These are phyloP conservation scores for Scrobipalpa atriplicella DNA, from an alignment of 2,888 invertebrate species.

Conservation along the genomic window DNA sequence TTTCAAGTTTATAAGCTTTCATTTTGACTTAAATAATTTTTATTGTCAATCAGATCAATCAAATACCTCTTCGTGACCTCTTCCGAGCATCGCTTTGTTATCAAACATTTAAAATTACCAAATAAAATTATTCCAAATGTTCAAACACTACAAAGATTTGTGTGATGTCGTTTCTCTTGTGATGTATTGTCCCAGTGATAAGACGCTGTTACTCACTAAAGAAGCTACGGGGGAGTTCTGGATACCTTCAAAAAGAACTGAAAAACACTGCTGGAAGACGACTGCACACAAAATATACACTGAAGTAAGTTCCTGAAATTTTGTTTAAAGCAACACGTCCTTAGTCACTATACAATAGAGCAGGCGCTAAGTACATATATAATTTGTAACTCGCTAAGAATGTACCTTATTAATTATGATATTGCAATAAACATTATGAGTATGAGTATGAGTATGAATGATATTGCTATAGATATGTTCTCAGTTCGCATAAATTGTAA, in stretches of 20 bases:
- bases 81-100: too few species aligned
- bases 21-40: too few species aligned
- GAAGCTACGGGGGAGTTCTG: slow-evolving; percentile 65
- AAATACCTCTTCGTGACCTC: too few species aligned
- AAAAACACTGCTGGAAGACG: slow-evolving; percentile 66
- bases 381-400: too few species aligned
- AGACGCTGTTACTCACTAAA: slow-evolving; percentile 57
- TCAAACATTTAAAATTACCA: neutral
- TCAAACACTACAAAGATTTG: slow-evolving; percentile 63
- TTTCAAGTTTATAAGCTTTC: too few species aligned
- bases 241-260: slow-evolving; percentile 64
- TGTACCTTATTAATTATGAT: too few species aligned
- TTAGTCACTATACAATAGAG: neutral
- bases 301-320: slow-evolving; percentile 48
- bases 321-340: neutral
- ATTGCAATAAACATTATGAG: too few species aligned
- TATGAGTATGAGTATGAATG: too few species aligned
- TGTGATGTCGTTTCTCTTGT: slow-evolving; percentile 67
- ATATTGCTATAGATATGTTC: too few species aligned
- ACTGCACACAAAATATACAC: slow-evolving; percentile 63
- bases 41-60: too few species aligned
- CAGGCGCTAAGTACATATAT: neutral
- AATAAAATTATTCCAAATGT: slow-evolving; percentile 46
- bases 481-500: too few species aligned
- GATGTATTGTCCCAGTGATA: slow-evolving; percentile 61